Base-by-base conservation (phyloP, 1,140 invertebrate genomes). In the Drosophila prosaltans region DNA sequence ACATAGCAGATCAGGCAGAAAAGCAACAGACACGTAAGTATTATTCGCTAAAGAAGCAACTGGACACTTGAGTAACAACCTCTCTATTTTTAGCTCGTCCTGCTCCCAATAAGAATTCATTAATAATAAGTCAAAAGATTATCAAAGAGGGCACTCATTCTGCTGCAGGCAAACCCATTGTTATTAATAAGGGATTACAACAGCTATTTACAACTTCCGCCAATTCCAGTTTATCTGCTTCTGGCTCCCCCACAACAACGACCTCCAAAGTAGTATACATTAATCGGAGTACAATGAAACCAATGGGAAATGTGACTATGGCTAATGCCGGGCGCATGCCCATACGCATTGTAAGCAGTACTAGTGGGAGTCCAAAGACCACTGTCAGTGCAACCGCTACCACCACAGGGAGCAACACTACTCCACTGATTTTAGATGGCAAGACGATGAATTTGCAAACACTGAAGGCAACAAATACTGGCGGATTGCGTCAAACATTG, bases 41-140 rank as follows among this genome's bases (percentile, higher is more conserved):
- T n/a, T 45, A 0, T 39, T 2, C 4, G 1, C 6, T 7, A 11
- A 24, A 26, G 24, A 2, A 26, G 7, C 7, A 21, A 7, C 8
- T 41, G 2, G 0, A 28, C 16, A 32, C 7, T 45, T 51, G 16
- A 24, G 40, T 16, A 39, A 8, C 54, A 51, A 51, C 9, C 45
- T 40, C 36, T 54, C 36, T 8, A 57, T 67, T 74, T 36, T 2
- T 28, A 81, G 72, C 59, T 30, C 45, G 45, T 51, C 28, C 65
- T 11, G 57, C 55, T 24, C 36, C 74, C n/a, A 65, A 48, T 9
- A 78, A 71, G 51, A 79, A 67, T 1, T 77, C 91, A 41, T 45
- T 91, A 3, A 92, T 91, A 4, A 91, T 91, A 0, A 91, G 84
- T 7, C 90, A 92, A 32, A 91, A 91, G 74, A 88, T 91, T 16